Conservation (phyloP, 2,113 vertebrate genomes). For the Grammomys surdaster region DNA sequence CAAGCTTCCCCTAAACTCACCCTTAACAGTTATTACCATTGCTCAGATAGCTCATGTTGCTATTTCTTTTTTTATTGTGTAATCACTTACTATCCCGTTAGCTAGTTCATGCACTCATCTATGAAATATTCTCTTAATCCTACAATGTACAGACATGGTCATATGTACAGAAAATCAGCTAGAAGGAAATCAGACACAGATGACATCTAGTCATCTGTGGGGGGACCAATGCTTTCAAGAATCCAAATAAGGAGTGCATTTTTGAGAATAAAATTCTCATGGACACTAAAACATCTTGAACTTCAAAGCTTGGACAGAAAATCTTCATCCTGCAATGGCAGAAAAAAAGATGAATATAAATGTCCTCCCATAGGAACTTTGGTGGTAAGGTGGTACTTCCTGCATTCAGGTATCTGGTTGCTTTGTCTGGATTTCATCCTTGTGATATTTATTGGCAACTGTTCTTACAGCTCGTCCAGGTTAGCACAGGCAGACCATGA, state of each 20-base stretch:
- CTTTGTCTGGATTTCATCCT: not conserved
- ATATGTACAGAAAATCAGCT: not conserved
- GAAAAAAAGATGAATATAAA: not conserved
- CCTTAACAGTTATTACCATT: not conserved
- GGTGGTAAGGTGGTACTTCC: not conserved
- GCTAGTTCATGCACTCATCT: not conserved
- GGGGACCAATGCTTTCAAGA: not conserved
- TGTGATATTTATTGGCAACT: not conserved
- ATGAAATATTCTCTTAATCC: not conserved
- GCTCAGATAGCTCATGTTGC: not conserved
- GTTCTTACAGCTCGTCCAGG: not conserved
- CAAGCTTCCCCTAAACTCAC: not conserved
- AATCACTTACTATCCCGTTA: not conserved
- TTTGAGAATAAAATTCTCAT: not conserved
- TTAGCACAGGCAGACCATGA: not conserved
- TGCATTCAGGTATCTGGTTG: not conserved
- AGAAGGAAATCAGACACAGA: not conserved
- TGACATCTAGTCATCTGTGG: not conserved
- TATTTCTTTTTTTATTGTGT: not conserved
- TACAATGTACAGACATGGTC: not conserved
- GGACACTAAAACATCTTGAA: slow-evolving; percentile 21
- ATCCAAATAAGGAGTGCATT: slow-evolving; percentile 4
- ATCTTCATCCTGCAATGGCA: not conserved
- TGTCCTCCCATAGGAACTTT: not conserved
- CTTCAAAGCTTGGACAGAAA: slow-evolving; percentile 1